Evolutionary conservation across 1,140 invertebrate species (phyloP).

Genomic region (Lerema accius): DNA sequence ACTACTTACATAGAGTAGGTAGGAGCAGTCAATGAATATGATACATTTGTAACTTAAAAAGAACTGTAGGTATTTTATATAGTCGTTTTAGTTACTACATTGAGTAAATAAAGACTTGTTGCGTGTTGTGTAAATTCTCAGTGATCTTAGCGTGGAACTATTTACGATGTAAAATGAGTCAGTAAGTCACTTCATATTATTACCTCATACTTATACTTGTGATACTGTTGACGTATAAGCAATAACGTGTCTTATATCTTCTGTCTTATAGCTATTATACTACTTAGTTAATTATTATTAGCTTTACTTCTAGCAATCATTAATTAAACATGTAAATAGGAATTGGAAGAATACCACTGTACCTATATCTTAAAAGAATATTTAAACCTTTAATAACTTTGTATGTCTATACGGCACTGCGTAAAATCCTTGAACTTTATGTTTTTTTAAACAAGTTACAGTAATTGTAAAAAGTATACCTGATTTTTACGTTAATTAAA

Average conservation of each 20-base stretch:
- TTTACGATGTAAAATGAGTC: slow-evolving; percentile 4
- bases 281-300: slow-evolving; percentile 15
- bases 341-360: slow-evolving; percentile 2
- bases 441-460: too few species aligned
- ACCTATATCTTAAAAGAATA: not conserved
- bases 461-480: too few species aligned
- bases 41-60: too few species aligned
- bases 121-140: not conserved
- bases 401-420: too few species aligned
- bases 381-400: too few species aligned
- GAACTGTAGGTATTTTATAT: too few species aligned
- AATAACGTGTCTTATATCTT: slow-evolving; percentile 30
- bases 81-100: not conserved
- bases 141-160: slow-evolving; percentile 2
- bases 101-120: not conserved
- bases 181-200: slow-evolving; percentile 2
- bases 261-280: slow-evolving; percentile 7
- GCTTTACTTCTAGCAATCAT: slow-evolving; percentile 29
- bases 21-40: too few species aligned
- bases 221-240: slow-evolving; percentile 30
- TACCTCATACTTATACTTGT: slow-evolving; percentile 23
- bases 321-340: not conserved
- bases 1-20: too few species aligned
- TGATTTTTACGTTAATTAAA: slow-evolving; percentile 9
- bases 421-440: too few species aligned